Conservation (phyloP, 2,888 invertebrate species). For the Nemoura dubitans region DNA sequence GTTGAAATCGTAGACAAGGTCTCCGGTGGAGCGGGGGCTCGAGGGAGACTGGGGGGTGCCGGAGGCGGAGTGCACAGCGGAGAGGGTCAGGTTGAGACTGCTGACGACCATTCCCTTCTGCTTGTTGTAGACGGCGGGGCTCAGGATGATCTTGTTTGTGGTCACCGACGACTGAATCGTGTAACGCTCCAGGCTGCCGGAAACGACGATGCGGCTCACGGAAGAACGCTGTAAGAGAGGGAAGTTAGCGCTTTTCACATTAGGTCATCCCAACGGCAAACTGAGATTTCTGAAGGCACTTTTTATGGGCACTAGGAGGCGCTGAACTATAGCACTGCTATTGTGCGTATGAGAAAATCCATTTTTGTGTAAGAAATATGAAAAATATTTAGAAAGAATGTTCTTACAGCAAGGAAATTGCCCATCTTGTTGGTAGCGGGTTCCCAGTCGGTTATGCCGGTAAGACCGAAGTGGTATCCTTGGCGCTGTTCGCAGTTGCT, state of each 20-base stretch:
- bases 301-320: no score
- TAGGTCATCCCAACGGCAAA: no score
- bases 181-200: conserved; percentile 65
- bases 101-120: conserved; percentile 72
- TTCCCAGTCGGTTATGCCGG: conserved; percentile 65
- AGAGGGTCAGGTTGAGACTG: conserved; percentile 66
- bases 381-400: no score
- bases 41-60: conserved; percentile 61
- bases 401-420: conserved; percentile 63
- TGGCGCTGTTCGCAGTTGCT: conserved; percentile 70
- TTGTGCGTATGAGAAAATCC: no score
- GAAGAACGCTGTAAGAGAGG: conserved; percentile 64
- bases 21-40: conserved; percentile 62
- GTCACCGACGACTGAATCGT: conserved; percentile 73
- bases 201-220: conserved; percentile 66
- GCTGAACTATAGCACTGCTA: no score
- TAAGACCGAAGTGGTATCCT: conserved; percentile 73
- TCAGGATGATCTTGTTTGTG: conserved; percentile 68
- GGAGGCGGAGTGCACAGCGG: conserved; percentile 56
- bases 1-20: conserved; percentile 66
- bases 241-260: background rate
- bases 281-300: no score
- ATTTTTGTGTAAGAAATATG: no score
- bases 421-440: conserved; percentile 62
- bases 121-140: conserved; percentile 67